A percentile compares a stretch with the other conserved stretches of the same genome.
Evolutionary conservation across 2,797 vertebrate genomes (phyloP).

Genomic region (Pangasius krempfi): DNA sequence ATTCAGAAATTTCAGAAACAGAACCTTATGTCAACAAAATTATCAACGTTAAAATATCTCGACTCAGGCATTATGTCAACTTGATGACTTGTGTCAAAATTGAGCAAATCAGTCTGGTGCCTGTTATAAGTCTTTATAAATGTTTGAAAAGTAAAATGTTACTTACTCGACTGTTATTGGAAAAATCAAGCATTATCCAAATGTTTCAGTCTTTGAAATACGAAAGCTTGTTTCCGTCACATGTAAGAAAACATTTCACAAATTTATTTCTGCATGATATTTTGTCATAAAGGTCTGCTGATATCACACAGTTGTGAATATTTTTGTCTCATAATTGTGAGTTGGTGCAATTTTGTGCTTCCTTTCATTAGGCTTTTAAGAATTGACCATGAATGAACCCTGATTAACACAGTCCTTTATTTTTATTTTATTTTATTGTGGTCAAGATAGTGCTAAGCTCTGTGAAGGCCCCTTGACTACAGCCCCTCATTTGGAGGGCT

Average conservation of each 20-base stretch:
- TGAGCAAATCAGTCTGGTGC: neutral
- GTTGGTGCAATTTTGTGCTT: neutral
- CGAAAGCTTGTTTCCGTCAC: neutral
- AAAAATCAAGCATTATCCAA: neutral
- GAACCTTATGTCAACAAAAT: neutral
- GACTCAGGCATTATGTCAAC: neutral
- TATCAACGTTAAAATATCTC: neutral
- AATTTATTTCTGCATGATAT: neutral
- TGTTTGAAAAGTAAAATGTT: neutral
- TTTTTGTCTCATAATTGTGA: neutral
- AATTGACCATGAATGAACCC: neutral
- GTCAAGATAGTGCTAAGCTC: neutral
- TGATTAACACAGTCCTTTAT: neutral
- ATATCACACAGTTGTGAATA: neutral
- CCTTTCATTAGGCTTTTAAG: neutral
- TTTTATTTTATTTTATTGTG: neutral
- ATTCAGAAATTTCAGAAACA: neutral
- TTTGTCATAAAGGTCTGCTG: neutral
- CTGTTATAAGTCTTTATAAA: neutral
- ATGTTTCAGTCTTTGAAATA: neutral
- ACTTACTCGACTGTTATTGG: neutral
- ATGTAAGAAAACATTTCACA: neutral
- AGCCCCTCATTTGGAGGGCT: constrained; percentile 33
- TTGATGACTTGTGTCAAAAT: neutral
- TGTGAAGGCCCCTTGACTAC: constrained; percentile 18